Percentiles rank a stretch among this genome's conserved stretches.
phyloP scores from a whole-genome alignment of 2,888 invertebrate species.

The Hemicrepidius hirtus region DNA sequence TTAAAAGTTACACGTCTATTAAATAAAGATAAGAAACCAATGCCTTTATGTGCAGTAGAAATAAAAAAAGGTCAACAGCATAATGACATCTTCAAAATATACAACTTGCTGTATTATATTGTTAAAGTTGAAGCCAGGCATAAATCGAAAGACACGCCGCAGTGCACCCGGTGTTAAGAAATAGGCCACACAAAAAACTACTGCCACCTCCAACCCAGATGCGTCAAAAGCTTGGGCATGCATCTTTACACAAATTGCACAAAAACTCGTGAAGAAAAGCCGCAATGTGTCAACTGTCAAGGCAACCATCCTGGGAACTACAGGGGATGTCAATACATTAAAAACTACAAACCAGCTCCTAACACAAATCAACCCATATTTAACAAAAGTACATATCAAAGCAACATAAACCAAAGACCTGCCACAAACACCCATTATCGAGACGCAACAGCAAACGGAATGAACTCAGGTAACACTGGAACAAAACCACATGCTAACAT shows the following conservation, averaged over 20 bases:
- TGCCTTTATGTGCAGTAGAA: conserved; percentile 9
- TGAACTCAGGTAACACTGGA: background rate
- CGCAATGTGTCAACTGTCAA: conserved; percentile 9
- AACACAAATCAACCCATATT: conserved; percentile 20
- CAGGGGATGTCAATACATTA: conserved; percentile 14
- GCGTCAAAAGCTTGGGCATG: conserved; percentile 1
- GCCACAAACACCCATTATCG: background rate
- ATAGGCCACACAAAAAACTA: conserved; percentile 6
- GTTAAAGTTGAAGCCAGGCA: conserved; percentile 19
- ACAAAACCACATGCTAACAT: background rate
- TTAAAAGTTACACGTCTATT: conserved; percentile 5
- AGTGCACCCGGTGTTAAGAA: background rate
- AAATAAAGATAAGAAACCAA: conserved; percentile 14
- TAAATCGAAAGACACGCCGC: background rate
- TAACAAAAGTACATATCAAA: conserved; percentile 9
- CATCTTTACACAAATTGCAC: conserved; percentile 1
- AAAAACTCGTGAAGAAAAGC: conserved; percentile 3
- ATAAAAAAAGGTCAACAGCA: background rate
- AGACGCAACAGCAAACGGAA: conserved; percentile 7
- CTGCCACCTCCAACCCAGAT: conserved; percentile 16
- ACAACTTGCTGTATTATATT: conserved; percentile 1
- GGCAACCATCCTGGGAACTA: background rate
- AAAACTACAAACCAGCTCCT: background rate
- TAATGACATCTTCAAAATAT: conserved; percentile 13
- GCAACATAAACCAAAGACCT: background rate